Conservation (phyloP, 1,140 invertebrate genomes). For the Ceratina japonica region DNA sequence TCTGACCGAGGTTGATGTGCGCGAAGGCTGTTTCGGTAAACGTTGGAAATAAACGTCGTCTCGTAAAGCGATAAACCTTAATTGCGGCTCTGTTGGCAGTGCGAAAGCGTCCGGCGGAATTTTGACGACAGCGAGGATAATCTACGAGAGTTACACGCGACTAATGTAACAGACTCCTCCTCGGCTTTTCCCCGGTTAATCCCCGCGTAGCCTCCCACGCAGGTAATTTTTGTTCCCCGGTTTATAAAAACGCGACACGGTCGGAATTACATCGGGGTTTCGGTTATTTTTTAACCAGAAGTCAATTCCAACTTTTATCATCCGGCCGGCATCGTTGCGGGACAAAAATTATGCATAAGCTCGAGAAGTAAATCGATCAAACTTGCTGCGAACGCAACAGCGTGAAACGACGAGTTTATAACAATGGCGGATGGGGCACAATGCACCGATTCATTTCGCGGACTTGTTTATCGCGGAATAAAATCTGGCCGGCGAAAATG, state of each 20-base stretch:
- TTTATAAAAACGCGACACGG: background rate
- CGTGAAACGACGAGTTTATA: background rate
- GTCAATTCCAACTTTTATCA: slow-evolving; percentile 15
- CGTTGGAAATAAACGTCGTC: too few relatives aligned
- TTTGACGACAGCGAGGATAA: background rate
- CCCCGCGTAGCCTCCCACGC: background rate
- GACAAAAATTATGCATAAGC: slow-evolving; percentile 13
- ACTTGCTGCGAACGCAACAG: background rate
- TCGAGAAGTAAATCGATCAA: slow-evolving; percentile 19
- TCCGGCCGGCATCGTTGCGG: background rate
- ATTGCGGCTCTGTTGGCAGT: too few relatives aligned
- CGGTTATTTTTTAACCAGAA: background rate
- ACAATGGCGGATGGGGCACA: background rate
- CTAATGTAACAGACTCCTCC: slow-evolving; percentile 10
- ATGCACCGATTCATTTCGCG: background rate
- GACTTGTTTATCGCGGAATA: background rate
- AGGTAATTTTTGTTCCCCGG: too few relatives aligned
- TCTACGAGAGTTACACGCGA: slow-evolving; percentile 22
- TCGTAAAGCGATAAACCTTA: too few relatives aligned
- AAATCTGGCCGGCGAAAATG: too few relatives aligned
- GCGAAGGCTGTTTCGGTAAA: too few relatives aligned
- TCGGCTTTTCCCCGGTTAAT: background rate
- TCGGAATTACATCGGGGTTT: background rate
- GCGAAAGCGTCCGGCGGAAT: too few relatives aligned
- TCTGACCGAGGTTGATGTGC: too few relatives aligned